Evolutionary conservation across 2,113 vertebrate species (phyloP).

Genomic region (Notiomystis cincta): DNA sequence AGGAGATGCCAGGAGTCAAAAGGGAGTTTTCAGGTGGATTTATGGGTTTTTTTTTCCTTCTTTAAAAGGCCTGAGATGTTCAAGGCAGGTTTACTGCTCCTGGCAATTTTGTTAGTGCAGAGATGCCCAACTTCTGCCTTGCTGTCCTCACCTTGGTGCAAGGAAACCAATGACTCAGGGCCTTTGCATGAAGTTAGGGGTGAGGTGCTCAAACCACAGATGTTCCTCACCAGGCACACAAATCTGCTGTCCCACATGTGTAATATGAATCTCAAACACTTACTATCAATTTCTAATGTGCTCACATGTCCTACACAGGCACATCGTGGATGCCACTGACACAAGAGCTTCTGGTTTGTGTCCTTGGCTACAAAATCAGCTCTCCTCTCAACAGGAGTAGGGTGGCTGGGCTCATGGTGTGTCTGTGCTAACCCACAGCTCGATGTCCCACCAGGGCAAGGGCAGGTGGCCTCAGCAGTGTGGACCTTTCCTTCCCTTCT

Average conservation of each 20-base stretch:
- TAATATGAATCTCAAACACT: not conserved
- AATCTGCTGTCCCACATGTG: not conserved
- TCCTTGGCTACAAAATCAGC: not conserved
- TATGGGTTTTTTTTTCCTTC: not conserved
- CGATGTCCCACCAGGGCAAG: not conserved
- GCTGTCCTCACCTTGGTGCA: not conserved
- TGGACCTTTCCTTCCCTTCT: not conserved
- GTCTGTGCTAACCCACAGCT: not conserved
- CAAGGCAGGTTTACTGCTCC: not conserved
- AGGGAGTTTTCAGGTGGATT: not conserved
- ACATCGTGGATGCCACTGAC: not conserved
- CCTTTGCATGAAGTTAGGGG: not conserved
- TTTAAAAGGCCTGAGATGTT: not conserved
- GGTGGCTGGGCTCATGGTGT: not conserved
- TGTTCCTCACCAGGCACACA: not conserved
- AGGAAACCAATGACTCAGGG: not conserved
- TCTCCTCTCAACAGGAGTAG: not conserved
- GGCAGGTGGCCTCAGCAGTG: not conserved
- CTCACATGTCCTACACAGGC: not conserved
- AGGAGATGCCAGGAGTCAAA: not conserved
- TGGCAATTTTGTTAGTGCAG: not conserved
- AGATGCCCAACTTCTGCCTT: not conserved
- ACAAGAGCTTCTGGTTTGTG: not conserved
- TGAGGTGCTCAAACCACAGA: not conserved
- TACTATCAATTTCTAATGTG: not conserved